Conservation (phyloP, 2,797 vertebrate species). For the Crotalus adamanteus region DNA sequence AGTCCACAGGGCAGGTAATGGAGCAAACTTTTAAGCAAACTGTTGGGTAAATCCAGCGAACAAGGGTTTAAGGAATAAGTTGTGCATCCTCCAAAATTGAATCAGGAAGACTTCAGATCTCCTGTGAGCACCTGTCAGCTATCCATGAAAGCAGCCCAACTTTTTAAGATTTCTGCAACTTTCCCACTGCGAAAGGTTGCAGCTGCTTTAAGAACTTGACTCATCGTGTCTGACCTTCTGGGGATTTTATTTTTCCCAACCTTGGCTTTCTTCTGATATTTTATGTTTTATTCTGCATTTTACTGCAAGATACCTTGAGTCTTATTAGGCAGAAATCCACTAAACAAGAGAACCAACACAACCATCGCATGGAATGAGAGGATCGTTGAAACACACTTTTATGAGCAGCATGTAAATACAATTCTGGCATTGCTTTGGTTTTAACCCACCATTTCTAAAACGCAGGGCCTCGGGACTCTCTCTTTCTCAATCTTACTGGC, state of each 20-base stretch:
- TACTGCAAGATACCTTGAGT: neutral
- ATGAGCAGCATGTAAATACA: neutral
- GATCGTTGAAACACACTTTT: neutral
- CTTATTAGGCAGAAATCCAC: neutral
- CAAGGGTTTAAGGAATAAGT: neutral
- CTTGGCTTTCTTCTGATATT: neutral
- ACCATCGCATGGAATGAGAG: neutral
- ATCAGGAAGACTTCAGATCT: neutral
- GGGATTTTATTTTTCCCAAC: neutral
- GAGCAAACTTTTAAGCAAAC: neutral
- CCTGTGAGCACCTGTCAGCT: neutral
- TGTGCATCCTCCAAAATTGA: neutral
- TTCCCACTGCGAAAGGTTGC: neutral
- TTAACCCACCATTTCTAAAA: constrained; percentile 24
- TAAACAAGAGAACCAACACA: neutral
- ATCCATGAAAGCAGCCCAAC: neutral
- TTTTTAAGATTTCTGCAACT: neutral
- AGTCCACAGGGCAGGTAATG: neutral
- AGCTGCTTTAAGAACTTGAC: neutral
- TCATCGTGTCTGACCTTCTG: neutral
- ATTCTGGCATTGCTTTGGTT: constrained; percentile 15
- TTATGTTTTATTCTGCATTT: neutral
- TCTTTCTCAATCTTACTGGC: constrained; percentile 47
- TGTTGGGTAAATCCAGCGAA: neutral
- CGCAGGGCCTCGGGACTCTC: constrained; percentile 33